Evolutionary conservation across 2,888 invertebrate genomes (phyloP).

Genomic region (Cheilosia impressa): DNA sequence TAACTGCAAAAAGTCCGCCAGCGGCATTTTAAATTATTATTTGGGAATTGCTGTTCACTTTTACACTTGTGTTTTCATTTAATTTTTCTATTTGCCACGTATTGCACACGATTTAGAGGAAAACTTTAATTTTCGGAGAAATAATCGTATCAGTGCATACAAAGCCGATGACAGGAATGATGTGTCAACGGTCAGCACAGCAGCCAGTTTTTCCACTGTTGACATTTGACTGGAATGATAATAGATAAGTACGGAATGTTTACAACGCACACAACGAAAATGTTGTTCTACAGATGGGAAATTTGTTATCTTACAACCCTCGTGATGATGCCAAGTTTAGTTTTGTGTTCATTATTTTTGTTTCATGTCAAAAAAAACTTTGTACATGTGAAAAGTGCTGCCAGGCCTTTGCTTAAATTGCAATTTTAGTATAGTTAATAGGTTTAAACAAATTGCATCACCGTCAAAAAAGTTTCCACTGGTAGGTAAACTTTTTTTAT

Average conservation of each 20-base stretch:
- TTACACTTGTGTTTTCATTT: conserved; percentile 16
- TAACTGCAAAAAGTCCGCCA: conserved; percentile 76
- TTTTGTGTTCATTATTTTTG: background rate
- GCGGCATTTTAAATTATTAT: conserved; percentile 75
- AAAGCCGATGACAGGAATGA: conserved; percentile 19
- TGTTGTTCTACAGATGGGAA: background rate
- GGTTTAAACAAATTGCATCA: too few species aligned
- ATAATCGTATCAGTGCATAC: background rate
- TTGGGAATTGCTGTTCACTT: background rate
- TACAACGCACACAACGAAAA: conserved; percentile 6
- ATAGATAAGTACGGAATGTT: conserved; percentile 17
- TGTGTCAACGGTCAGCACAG: conserved; percentile 23
- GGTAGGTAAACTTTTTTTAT: too few species aligned
- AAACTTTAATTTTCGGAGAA: conserved; percentile 1
- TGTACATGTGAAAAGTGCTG: too few species aligned
- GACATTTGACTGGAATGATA: conserved; percentile 47
- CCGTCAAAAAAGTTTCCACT: too few species aligned
- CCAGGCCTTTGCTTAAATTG: too few species aligned
- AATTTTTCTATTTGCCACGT: conserved; percentile 41
- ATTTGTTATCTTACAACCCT: background rate
- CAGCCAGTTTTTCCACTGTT: conserved; percentile 3
- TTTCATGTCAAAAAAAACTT: background rate
- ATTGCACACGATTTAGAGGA: background rate
- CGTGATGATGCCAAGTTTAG: conserved; percentile 26
- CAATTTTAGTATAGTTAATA: too few species aligned